These are phyloP conservation scores for Hirtodrosophila alboralis DNA, from an alignment of 2,888 invertebrate species.

Conservation along the genomic window DNA sequence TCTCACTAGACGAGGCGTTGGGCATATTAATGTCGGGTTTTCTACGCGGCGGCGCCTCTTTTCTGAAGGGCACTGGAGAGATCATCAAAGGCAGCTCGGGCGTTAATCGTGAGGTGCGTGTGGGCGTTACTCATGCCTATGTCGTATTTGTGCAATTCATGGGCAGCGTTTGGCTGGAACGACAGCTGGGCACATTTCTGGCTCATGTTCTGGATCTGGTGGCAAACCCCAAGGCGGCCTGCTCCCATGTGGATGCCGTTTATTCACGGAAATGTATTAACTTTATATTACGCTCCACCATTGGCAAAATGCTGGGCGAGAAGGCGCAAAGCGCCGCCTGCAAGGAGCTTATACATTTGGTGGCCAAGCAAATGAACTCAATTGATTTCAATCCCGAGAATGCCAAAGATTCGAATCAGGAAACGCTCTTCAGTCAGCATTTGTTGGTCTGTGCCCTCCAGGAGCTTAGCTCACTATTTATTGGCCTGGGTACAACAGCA, in stretches of 20 bases:
- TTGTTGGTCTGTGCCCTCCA: conserved; percentile 95
- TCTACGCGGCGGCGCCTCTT: conserved; percentile 95
- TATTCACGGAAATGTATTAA: conserved; percentile 98
- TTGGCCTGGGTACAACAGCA: conserved; percentile 97
- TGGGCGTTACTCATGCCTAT: conserved; percentile 98
- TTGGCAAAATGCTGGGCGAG: conserved; percentile 97
- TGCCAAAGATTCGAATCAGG: conserved; percentile 95
- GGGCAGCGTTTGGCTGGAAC: conserved; percentile 97
- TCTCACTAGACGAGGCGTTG: conserved; percentile 95
- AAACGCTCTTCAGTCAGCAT: conserved; percentile 95
- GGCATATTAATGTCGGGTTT: conserved; percentile 97
- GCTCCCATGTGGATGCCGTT: conserved; percentile 98
- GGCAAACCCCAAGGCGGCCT: conserved; percentile 97
- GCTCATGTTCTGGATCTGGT: conserved; percentile 96
- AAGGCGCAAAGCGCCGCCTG: conserved; percentile 98
- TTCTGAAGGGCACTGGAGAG: conserved; percentile 96
- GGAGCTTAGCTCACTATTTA: conserved; percentile 95
- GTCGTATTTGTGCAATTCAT: conserved; percentile 97
- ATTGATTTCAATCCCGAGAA: conserved; percentile 97
- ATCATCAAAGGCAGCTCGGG: conserved; percentile 97
- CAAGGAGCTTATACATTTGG: conserved; percentile 95
- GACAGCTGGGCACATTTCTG: conserved; percentile 93
- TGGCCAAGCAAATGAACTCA: conserved; percentile 97
- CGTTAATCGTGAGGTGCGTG: conserved; percentile 97
- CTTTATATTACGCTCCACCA: conserved; percentile 95